These are phyloP conservation scores for Yponomeuta plumbellus DNA, from an alignment of 2,888 invertebrate genomes.

Conservation along the genomic window DNA sequence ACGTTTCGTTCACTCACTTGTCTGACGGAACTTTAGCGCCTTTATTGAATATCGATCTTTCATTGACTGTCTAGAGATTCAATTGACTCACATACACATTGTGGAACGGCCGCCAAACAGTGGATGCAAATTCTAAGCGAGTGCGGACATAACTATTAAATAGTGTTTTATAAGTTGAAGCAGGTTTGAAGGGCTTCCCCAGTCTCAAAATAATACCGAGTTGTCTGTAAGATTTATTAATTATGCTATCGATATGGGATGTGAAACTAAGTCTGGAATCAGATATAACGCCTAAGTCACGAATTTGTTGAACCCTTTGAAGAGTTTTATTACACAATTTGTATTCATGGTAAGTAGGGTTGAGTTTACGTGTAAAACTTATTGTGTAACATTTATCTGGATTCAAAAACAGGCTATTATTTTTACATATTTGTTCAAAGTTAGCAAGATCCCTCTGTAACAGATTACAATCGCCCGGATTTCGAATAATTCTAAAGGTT, in stretches of 20 bases:
- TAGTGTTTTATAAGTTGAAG: constrained; percentile 1
- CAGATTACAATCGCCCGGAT: background rate
- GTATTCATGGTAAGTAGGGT: background rate
- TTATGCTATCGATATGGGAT: background rate
- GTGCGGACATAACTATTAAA: constrained; percentile 11
- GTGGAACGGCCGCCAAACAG: constrained; percentile 8
- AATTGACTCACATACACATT: no score
- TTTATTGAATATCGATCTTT: no score
- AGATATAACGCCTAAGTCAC: constrained; percentile 9
- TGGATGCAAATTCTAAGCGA: constrained; percentile 3
- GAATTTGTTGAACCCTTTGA: background rate
- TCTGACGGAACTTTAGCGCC: no score
- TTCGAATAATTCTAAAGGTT: constrained; percentile 6
- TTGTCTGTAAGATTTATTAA: constrained; percentile 7
- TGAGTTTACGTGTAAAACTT: constrained; percentile 3
- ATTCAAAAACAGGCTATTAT: constrained; percentile 4
- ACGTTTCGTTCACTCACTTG: no score
- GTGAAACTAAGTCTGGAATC: background rate
- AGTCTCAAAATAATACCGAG: constrained; percentile 5
- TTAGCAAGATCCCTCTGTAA: constrained; percentile 1
- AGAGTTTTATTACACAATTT: background rate
- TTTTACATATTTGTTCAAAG: background rate
- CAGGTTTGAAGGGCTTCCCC: constrained; percentile 4
- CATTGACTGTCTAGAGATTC: no score
- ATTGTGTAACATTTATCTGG: background rate